Base-by-base conservation (phyloP, 2,888 invertebrate species). In the Agrenia bidenticulata region DNA sequence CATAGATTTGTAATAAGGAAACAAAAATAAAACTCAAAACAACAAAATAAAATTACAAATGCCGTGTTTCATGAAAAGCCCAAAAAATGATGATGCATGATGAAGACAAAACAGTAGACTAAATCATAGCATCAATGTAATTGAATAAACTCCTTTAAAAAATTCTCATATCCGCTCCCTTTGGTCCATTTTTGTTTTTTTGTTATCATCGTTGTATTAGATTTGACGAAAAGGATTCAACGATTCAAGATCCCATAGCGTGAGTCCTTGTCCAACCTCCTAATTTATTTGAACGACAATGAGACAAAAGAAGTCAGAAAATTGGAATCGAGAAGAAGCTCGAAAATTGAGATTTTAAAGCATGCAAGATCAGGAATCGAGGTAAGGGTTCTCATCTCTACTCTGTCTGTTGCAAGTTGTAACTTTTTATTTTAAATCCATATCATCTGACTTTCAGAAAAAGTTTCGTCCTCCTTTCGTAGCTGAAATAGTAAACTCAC, bases 241-340 rank as follows among this genome's bases (percentile, higher is more conserved):
- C 4, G 32, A 32, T 45, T 11, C 45, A 15, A 51, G 19, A 17
- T 4, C n/a, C 23, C 55, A 55, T 55, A 55, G 55, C 55, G 26
- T 55, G 55, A 55, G 55, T 55, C 37, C 55, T 51, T n/a, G 51
- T 24, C 15, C 51, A 7, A 26, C 19, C 4, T 24, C 21, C 51
- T 26, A 55, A 55, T 32, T 55, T 55, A 32, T 55, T 55, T 55
- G 7, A 32, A 15, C 55, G 26, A 51, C 55, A 55, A 15, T 21
- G 17, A 55, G 26, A 55, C 55, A 55, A 55, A 55, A 55, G 55
- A 17, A 45, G 45, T 45, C 15, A 9, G 45, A 15, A 45, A 45
- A 45, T 45, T 45, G 45, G 45, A 45, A 45, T 45, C 19, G n/a
- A 45, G 45, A 45, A 15, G n/a, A 45, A 11, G 45, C 4, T 32